Percentiles rank a stretch among this genome's conserved stretches.
Conservation (phyloP, 2,888 invertebrate genomes). For the Synergus umbraculus region DNA sequence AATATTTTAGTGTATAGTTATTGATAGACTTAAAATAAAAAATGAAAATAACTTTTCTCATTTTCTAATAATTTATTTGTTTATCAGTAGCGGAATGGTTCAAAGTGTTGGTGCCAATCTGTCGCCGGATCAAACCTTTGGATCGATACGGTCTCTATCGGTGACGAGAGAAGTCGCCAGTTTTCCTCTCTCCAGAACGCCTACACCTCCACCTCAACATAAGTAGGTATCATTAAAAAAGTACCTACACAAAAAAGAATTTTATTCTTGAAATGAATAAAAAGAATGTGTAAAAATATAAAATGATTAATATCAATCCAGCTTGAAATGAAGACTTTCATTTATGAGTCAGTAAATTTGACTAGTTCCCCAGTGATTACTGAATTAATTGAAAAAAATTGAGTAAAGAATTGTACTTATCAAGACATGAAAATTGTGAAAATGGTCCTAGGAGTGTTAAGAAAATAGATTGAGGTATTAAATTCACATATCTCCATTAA, state of each 20-base stretch:
- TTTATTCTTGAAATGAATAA: background rate
- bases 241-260: constrained; percentile 20
- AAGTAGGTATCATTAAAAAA: constrained; percentile 63
- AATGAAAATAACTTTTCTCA: background rate
- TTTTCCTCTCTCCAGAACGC: constrained; percentile 86
- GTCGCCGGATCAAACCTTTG: constrained; percentile 86
- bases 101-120: constrained; percentile 83
- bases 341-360: too few relatives aligned
- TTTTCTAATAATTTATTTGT: constrained; percentile 50
- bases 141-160: constrained; percentile 86
- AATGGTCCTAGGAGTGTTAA: too few relatives aligned
- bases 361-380: too few relatives aligned
- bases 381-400: background rate
- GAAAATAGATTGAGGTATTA: too few relatives aligned
- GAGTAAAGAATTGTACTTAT: background rate
- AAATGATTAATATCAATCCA: background rate
- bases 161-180: constrained; percentile 87
- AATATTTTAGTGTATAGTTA: background rate
- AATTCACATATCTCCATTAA: too few relatives aligned
- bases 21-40: background rate
- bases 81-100: constrained; percentile 82
- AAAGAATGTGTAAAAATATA: background rate
- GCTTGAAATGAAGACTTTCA: background rate
- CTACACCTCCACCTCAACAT: constrained; percentile 83
- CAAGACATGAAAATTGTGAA: too few relatives aligned